Conservation (phyloP, 2,888 invertebrate genomes). For the Sinhomidia bicolor region DNA sequence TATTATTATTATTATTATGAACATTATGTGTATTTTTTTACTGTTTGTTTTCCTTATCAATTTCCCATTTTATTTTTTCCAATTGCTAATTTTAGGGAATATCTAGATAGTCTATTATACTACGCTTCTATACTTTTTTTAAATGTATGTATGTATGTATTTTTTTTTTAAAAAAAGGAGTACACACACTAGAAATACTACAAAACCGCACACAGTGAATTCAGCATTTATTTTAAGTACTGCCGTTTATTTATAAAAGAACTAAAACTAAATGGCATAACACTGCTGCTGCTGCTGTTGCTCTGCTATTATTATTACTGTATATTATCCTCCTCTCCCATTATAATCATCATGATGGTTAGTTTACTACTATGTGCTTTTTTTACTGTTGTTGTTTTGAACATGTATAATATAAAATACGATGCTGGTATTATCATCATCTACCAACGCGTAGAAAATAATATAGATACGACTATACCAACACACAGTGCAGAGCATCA, state of each 20-base stretch:
- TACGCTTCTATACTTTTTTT: too few species aligned
- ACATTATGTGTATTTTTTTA: too few species aligned
- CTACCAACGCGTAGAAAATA: too few species aligned
- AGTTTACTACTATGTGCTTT: neutral
- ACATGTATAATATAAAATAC: neutral
- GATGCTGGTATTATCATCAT: too few species aligned
- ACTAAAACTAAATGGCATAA: neutral
- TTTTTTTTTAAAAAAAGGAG: neutral
- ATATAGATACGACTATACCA: too few species aligned
- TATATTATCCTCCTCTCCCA: neutral
- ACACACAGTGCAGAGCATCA: too few species aligned
- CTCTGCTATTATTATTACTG: neutral
- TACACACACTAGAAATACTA: slow-evolving; percentile 4
- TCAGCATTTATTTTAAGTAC: neutral
- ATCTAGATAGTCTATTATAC: neutral
- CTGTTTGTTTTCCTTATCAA: neutral
- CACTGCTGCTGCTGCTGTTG: neutral
- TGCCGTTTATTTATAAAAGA: neutral
- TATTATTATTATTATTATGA: too few species aligned
- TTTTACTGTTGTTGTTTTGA: slow-evolving; percentile 3
- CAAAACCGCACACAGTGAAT: neutral
- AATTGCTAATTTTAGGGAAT: neutral
- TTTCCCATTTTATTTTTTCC: neutral
- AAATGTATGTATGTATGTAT: too few species aligned
- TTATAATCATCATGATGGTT: slow-evolving; percentile 1